These are phyloP conservation scores for Cinara cedri DNA, from an alignment of 2,888 invertebrate species.

Conservation along the genomic window DNA sequence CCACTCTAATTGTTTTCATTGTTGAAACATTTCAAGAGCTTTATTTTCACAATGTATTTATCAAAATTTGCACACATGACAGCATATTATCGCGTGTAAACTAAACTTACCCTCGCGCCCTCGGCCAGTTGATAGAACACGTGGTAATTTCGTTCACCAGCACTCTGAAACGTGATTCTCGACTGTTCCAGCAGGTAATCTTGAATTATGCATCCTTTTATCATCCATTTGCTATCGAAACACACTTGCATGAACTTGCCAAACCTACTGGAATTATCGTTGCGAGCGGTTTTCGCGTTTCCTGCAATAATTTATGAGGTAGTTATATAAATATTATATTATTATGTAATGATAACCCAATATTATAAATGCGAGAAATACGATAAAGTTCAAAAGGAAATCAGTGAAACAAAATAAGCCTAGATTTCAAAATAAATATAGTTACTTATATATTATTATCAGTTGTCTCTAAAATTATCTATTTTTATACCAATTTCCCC, in stretches of 20 bases:
- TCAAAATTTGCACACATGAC: no score
- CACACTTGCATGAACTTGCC: constrained; percentile 97
- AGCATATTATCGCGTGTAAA: background rate
- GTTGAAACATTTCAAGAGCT: no score
- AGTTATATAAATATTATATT: background rate
- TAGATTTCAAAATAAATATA: no score
- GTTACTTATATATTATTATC: no score
- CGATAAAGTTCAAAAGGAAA: no score
- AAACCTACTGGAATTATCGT: constrained; percentile 91
- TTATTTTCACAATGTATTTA: no score
- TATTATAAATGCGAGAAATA: background rate
- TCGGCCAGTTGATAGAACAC: constrained; percentile 91
- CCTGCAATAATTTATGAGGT: constrained; percentile 69
- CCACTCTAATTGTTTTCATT: no score
- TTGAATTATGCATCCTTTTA: constrained; percentile 88
- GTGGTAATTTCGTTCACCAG: constrained; percentile 87
- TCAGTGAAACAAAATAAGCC: background rate
- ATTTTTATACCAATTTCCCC: no score
- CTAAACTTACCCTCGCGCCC: constrained; percentile 72
- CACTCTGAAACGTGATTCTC: constrained; percentile 86
- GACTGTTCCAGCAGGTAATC: constrained; percentile 90
- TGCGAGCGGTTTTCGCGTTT: constrained; percentile 90
- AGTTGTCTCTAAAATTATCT: no score
- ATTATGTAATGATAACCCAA: background rate
- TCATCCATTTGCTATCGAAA: constrained; percentile 85